These are phyloP conservation scores for Hormiphora californensis DNA, from an alignment of 37 sponge, comb jelly and placozoan genomes.

Conservation along the genomic window DNA sequence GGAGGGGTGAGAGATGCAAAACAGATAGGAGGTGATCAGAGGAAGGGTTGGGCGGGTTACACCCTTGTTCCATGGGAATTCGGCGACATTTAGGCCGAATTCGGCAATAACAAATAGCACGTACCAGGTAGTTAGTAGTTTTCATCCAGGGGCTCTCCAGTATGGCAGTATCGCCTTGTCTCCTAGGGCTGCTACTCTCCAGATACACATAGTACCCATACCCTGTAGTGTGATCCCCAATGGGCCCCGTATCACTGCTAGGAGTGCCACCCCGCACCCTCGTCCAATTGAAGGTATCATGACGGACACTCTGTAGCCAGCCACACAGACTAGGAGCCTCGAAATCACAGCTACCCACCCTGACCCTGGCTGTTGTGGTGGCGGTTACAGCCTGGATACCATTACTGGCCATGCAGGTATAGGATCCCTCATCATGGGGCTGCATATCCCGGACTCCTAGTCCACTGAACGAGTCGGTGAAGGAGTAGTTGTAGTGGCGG, in stretches of 20 bases:
- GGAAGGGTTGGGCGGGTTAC: not conserved
- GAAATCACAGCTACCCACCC: slow-evolving; percentile 34
- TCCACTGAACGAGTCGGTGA: slow-evolving; percentile 17
- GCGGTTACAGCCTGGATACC: slow-evolving; percentile 30
- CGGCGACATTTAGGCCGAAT: no score
- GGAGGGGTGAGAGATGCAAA: not conserved
- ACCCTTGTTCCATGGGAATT: not conserved
- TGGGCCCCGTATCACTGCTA: slow-evolving; percentile 25
- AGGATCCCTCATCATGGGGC: slow-evolving; percentile 44
- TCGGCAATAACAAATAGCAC: not conserved
- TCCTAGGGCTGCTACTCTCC: slow-evolving; percentile 50
- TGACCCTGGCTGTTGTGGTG: slow-evolving; percentile 13
- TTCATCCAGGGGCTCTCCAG: slow-evolving; percentile 55
- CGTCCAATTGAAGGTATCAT: slow-evolving; percentile 53
- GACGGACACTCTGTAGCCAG: not conserved
- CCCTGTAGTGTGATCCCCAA: slow-evolving; percentile 46
- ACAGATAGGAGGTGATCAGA: not conserved
- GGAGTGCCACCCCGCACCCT: slow-evolving; percentile 34
- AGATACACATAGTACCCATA: slow-evolving; percentile 55
- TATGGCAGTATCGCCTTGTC: slow-evolving; percentile 51
- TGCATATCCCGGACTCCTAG: not conserved
- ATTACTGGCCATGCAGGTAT: slow-evolving; percentile 36
- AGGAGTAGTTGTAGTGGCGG: slow-evolving; percentile 40
- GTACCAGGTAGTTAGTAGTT: slow-evolving; percentile 5
- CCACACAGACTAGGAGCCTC: not conserved